Evolutionary conservation across 2,113 vertebrate genomes (phyloP), one percentile per base, ranked within the genome.

Genomic region (Pterocles gutturalis): DNA sequence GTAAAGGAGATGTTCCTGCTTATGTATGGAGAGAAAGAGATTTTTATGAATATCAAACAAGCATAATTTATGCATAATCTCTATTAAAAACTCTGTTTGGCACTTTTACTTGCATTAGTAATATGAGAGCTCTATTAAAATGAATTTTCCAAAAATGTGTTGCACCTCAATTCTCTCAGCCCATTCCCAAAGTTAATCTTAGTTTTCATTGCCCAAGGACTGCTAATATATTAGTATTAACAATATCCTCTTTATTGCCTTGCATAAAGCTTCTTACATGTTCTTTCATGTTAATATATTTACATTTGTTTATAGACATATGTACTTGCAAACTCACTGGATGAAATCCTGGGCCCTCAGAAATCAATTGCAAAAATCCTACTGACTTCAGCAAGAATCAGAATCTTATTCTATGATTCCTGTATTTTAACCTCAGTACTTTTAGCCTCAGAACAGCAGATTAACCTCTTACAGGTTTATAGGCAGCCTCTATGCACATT

Each of bases 21-120:
- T 92, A 89, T 53, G 31, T 60, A 65, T 95, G 65, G 60, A 89
- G 34, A 87, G 21, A 73, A 92, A 76, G 33, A 81, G 70, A 64
- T 76, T 76, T 95, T 95, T 84, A 71, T 93, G 90, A 92, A 93
- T 93, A 95, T 92, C 53, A 92, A 93, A 49, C 33, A 90, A 94
- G 65, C n/a, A 79, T 89, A 94, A 95, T 93, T 92, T 93, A 93
- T 97, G 53, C 61, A 93, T 53, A 87, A 94, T 58, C n/a, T 95
- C 88, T 93, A 82, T 87, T 96, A 93, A 95, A 97, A 90, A 38
- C 60, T 78, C 55, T 71, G 51, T 86, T 95, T 97, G 86, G 86
- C 88, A 96, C 43, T 96, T 95, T 72, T 76, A 65, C 65, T 96
- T 94, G 38, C 53, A 84, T 96, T 92, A 82, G 83, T 87, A 93